Evolutionary conservation across 2,797 vertebrate genomes (phyloP).

Genomic region (Rachycentron canadum): DNA sequence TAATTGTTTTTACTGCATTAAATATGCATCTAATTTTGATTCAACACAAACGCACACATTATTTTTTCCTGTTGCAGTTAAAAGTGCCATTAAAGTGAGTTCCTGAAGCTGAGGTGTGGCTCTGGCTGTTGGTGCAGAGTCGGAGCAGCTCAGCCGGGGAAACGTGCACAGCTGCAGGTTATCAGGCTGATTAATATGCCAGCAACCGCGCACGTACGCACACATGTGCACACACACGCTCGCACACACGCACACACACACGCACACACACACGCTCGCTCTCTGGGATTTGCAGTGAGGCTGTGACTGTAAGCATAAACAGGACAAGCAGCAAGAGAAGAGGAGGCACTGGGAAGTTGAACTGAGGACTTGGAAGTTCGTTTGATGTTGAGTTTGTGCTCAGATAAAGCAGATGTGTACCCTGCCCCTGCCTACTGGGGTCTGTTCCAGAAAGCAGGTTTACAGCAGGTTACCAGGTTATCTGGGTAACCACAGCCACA

Average conservation of each 20-base stretch:
- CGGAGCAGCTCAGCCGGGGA: not conserved
- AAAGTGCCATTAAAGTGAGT: constrained; percentile 8
- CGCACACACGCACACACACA: accelerated
- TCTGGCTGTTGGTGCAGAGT: not conserved
- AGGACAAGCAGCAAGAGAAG: constrained; percentile 21
- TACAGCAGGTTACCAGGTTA: too few relatives aligned
- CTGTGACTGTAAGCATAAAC: constrained; percentile 27
- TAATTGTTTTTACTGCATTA: not conserved
- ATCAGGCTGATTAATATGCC: constrained; percentile 33
- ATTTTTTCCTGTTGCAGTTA: not conserved
- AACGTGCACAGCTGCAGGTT: constrained; percentile 25
- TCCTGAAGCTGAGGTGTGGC: not conserved
- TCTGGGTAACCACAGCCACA: too few relatives aligned
- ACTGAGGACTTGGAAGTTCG: constrained; percentile 3
- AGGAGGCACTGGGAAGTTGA: constrained; percentile 14
- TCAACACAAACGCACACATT: not conserved
- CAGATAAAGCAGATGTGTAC: constrained; percentile 22
- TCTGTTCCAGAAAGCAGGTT: not conserved
- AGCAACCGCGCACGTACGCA: too few relatives aligned
- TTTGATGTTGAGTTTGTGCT: constrained; percentile 32
- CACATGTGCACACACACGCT: too few relatives aligned
- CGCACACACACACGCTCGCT: not conserved
- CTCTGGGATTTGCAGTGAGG: constrained; percentile 1
- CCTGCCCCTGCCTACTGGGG: not conserved
- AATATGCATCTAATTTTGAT: not conserved